Conservation (phyloP, 53 echinoderm and acorn worm species). For the Antedon mediterranea region DNA sequence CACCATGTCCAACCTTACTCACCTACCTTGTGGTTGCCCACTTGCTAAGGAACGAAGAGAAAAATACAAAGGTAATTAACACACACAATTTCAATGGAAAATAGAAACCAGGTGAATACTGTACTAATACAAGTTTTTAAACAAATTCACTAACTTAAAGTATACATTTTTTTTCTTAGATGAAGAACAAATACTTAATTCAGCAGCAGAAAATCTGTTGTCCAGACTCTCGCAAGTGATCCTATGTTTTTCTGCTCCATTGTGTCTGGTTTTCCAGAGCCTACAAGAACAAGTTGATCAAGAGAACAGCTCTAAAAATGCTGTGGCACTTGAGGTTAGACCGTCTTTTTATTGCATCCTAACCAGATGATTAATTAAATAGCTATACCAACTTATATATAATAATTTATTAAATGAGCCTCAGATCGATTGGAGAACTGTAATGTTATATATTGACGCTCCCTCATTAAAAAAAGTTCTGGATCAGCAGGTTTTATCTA, state of each 20-base stretch:
- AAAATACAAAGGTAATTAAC: background rate
- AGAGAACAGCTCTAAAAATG: slow-evolving; percentile 13
- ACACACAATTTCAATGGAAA: background rate
- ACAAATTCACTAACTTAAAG: too few species aligned
- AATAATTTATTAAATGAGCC: too few species aligned
- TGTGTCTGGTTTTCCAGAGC: slow-evolving; percentile 61
- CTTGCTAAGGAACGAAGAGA: background rate
- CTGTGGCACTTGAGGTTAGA: background rate
- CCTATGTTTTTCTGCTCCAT: slow-evolving; percentile 37
- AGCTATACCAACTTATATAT: too few species aligned
- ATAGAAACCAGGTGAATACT: too few species aligned
- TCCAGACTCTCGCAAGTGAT: slow-evolving; percentile 43
- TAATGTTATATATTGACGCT: too few species aligned
- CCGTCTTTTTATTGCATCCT: too few species aligned
- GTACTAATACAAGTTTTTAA: too few species aligned
- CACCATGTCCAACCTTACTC: background rate
- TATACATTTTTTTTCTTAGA: background rate
- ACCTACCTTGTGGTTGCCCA: background rate
- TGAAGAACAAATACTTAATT: background rate
- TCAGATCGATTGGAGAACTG: too few species aligned
- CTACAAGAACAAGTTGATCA: slow-evolving; percentile 51
- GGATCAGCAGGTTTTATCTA: too few species aligned
- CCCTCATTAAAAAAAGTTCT: too few species aligned
- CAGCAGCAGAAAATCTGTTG: slow-evolving; percentile 36
- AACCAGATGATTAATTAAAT: too few species aligned